These are phyloP conservation scores for Bubo bubo DNA, from an alignment of 2,113 vertebrate species.

Conservation along the genomic window DNA sequence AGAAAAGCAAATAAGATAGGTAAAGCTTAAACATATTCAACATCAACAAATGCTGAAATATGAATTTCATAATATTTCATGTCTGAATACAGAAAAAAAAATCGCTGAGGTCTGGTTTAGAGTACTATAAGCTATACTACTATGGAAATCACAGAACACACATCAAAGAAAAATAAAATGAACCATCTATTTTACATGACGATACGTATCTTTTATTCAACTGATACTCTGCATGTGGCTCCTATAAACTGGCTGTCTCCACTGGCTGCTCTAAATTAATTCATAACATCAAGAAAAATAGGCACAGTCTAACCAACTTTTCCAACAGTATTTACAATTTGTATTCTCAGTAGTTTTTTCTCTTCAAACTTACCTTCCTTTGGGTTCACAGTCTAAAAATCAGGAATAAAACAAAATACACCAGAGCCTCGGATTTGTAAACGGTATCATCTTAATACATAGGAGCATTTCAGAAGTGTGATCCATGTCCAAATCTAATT, in stretches of 20 bases:
- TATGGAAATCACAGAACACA: neutral
- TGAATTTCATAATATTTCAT: neutral
- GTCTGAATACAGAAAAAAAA: neutral
- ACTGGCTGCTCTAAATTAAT: neutral
- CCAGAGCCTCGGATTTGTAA: neutral
- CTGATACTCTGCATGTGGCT: neutral
- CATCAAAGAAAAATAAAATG: neutral
- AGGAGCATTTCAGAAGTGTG: constrained; percentile 9
- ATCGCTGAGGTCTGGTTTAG: neutral
- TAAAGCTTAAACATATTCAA: neutral
- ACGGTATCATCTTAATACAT: neutral
- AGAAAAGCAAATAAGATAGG: neutral
- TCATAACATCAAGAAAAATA: neutral
- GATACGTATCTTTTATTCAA: neutral
- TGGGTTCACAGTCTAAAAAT: neutral
- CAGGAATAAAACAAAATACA: neutral
- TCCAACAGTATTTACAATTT: neutral
- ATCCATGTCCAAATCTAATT: constrained; percentile 52
- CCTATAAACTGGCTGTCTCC: neutral
- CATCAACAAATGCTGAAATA: neutral
- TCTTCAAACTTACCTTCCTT: neutral
- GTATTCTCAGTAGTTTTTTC: neutral
- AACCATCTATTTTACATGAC: neutral
- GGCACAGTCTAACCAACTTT: neutral
- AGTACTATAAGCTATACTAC: neutral